A percentile compares a stretch with the other conserved stretches of the same genome.
Evolutionary conservation across 2,888 invertebrate species (phyloP).

Genomic region (Abscondita cerata): DNA sequence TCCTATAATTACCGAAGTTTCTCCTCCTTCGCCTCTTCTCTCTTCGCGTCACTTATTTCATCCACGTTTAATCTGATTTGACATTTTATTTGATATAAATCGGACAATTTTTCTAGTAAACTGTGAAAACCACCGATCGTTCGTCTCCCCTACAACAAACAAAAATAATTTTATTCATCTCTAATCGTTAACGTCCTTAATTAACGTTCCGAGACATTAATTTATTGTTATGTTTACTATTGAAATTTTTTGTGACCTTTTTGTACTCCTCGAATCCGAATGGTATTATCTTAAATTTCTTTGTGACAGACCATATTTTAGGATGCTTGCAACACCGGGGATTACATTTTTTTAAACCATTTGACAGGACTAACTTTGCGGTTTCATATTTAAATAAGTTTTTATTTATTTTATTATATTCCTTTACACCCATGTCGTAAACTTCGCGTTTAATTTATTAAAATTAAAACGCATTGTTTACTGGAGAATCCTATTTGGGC

Average conservation of each 20-base stretch:
- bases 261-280: constrained; percentile 41
- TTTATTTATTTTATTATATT: constrained; percentile 37
- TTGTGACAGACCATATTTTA: constrained; percentile 50
- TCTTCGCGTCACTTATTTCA: constrained; percentile 15
- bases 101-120: neutral
- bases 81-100: constrained; percentile 24
- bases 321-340: constrained; percentile 43
- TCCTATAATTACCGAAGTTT: constrained; percentile 25
- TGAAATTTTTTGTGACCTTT: constrained; percentile 19
- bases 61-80: constrained; percentile 19
- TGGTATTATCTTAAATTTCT: constrained; percentile 49
- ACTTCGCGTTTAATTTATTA: constrained; percentile 15
- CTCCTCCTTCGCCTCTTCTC: constrained; percentile 16
- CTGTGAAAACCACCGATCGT: neutral
- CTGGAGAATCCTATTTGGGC: constrained; percentile 15
- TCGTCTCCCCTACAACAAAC: neutral
- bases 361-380: constrained; percentile 38
- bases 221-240: constrained; percentile 30
- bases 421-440: neutral
- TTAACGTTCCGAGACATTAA: constrained; percentile 24
- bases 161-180: constrained; percentile 13
- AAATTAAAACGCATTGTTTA: neutral
- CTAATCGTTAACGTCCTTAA: constrained; percentile 22
- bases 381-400: constrained; percentile 44
- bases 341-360: constrained; percentile 11